phyloP scores from a whole-genome alignment of 2,797 vertebrate species.

The Notamacropus eugenii region DNA sequence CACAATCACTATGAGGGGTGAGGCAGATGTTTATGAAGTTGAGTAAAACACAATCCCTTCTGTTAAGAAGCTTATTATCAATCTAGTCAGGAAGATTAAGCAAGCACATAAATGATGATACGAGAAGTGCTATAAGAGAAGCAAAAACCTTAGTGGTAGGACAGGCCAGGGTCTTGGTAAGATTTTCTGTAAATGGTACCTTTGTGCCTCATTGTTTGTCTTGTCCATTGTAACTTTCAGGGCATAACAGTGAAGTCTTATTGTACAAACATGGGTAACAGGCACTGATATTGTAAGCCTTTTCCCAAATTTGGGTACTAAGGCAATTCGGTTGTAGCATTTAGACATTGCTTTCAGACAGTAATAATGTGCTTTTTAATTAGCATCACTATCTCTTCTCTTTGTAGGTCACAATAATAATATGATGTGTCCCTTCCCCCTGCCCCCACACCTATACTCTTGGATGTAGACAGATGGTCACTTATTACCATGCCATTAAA shows the following conservation, averaged over 20 bases:
- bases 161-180: neutral
- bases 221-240: conserved; percentile 37
- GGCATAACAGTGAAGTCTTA: neutral
- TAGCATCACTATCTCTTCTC: conserved; percentile 79
- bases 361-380: conserved; percentile 83
- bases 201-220: neutral
- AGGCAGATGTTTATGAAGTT: neutral
- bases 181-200: neutral
- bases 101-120: neutral
- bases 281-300: neutral
- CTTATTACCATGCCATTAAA: conserved; percentile 91
- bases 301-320: neutral
- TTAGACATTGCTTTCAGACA: conserved; percentile 71
- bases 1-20: neutral
- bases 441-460: conserved; percentile 73
- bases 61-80: neutral
- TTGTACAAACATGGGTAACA: neutral
- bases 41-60: neutral
- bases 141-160: neutral
- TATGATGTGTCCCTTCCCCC: conserved; percentile 58
- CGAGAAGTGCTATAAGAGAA: neutral
- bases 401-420: conserved; percentile 70
- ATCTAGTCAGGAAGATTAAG: neutral
- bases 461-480: conserved; percentile 90
- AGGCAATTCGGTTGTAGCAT: conserved; percentile 52